Evolutionary conservation across 2,797 vertebrate species (phyloP), one percentile per base, ranked within the genome.

Genomic region (Zonotrichia albicollis): DNA sequence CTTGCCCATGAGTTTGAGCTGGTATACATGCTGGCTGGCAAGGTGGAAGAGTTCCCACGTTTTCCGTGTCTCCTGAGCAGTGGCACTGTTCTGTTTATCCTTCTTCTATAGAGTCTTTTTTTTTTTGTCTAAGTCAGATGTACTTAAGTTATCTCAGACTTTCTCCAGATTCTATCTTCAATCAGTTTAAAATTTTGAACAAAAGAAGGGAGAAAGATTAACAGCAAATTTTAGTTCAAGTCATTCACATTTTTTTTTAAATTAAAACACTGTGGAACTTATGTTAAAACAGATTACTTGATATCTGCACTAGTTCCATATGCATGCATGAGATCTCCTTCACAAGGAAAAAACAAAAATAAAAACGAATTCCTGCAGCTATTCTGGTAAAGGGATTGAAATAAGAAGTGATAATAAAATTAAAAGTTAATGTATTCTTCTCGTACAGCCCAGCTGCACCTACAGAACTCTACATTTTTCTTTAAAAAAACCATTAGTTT

Each of bases 391-490:
- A 61, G 0, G 18, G 16, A 61, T 23, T 36, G 21, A 70, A 75
- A 72, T 8, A 46, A 66, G 7, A 48, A 1, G 10, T 3, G 6
- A 12, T 21, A 84, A 60, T 12, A 75, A 75, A 67, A 55, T 11
- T 2, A 55, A 0, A 67, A 73, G 20, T 10, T 26, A 40, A 64
- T 0, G 1, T 16, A 20, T 5, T 71, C 4, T 10, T 46, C 25
- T 22, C 19, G 16, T 2, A 16, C 29, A 23, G 21, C 4, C 32
- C 42, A 64, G 10, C 1, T 34, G 36, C 13, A 78, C 23, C 16
- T 20, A 64, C 16, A 54, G 11, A 64, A 36, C 10, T 21, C 11
- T 1, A 46, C 0, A 0, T 12, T 73, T 21, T 40, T 40, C 40
- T 40, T 14, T 40, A 6, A 40, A 40, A 40, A 40, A 40, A 38